These are phyloP conservation scores for Labroides dimidiatus DNA, from an alignment of 2,797 vertebrate genomes.

Conservation along the genomic window DNA sequence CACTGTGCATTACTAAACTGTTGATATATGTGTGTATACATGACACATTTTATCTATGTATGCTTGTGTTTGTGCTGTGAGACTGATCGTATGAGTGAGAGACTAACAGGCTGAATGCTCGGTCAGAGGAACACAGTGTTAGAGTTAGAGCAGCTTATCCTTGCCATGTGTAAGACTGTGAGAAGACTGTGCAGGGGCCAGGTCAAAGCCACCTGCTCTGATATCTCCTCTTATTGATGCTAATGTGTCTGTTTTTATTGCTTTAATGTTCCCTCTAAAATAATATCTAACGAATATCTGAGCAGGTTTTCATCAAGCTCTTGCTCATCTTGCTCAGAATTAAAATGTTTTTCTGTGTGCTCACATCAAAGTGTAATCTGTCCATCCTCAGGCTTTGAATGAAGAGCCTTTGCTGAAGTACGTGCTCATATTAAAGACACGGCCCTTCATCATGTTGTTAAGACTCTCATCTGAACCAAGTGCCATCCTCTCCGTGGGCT, in stretches of 20 bases:
- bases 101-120: conserved; percentile 26
- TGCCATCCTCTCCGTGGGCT: not conserved
- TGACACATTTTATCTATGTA: conserved; percentile 70
- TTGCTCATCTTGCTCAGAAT: not conserved
- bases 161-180: conserved; percentile 32
- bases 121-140: conserved; percentile 27
- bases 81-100: conserved; percentile 49
- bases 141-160: conserved; percentile 39
- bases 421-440: conserved; percentile 56
- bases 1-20: conserved; percentile 38
- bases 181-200: conserved; percentile 24
- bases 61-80: conserved; percentile 68
- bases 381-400: conserved; percentile 6
- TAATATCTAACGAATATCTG: no score
- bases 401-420: conserved; percentile 9
- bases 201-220: conserved; percentile 51
- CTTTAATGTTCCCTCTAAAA: conserved; percentile 52
- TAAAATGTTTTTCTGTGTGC: conserved; percentile 17
- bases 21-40: conserved; percentile 57
- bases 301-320: conserved; percentile 2
- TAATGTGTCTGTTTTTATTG: conserved; percentile 21
- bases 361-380: conserved; percentile 33
- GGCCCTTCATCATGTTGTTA: conserved; percentile 6
- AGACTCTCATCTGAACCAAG: not conserved
- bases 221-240: conserved; percentile 37